These are phyloP conservation scores for Corythucha ciliata DNA, from an alignment of 2,888 invertebrate species.

Conservation along the genomic window DNA sequence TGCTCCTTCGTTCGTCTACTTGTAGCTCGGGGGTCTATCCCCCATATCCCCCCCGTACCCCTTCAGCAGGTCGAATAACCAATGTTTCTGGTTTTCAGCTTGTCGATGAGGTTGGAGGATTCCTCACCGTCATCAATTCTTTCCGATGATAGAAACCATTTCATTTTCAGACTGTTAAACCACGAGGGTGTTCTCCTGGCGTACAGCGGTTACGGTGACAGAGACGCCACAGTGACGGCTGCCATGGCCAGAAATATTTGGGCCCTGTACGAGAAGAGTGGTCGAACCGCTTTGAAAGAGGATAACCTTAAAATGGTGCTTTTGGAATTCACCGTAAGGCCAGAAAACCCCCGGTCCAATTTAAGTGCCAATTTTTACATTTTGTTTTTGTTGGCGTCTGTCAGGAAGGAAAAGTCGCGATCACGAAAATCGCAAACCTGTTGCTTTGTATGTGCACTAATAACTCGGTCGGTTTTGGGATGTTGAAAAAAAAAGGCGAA, in stretches of 20 bases:
- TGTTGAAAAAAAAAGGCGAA: constrained; percentile 83
- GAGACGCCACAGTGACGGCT: constrained; percentile 86
- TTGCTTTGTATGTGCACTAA: constrained; percentile 85
- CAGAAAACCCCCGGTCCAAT: no score
- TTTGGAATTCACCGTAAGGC: constrained; percentile 69
- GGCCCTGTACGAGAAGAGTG: constrained; percentile 89
- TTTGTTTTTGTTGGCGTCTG: constrained; percentile 38
- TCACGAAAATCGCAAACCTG: constrained; percentile 88
- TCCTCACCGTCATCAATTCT: no score
- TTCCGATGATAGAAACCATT: no score
- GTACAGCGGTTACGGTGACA: constrained; percentile 87
- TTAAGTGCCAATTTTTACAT: no score
- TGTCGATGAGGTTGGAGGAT: no score
- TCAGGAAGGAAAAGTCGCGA: constrained; percentile 82
- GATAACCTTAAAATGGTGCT: constrained; percentile 79
- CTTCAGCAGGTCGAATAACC: no score
- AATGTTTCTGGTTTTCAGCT: no score
- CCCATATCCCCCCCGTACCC: no score
- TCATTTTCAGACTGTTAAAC: constrained; percentile 71
- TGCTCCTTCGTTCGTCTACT: no score
- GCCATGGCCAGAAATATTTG: constrained; percentile 94
- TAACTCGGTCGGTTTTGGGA: constrained; percentile 81
- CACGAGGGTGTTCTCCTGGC: constrained; percentile 88
- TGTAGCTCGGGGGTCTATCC: no score
- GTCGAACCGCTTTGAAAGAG: constrained; percentile 79